Conservation (phyloP, 2,797 vertebrate genomes). For the Pseudocheirus occidentalis region DNA sequence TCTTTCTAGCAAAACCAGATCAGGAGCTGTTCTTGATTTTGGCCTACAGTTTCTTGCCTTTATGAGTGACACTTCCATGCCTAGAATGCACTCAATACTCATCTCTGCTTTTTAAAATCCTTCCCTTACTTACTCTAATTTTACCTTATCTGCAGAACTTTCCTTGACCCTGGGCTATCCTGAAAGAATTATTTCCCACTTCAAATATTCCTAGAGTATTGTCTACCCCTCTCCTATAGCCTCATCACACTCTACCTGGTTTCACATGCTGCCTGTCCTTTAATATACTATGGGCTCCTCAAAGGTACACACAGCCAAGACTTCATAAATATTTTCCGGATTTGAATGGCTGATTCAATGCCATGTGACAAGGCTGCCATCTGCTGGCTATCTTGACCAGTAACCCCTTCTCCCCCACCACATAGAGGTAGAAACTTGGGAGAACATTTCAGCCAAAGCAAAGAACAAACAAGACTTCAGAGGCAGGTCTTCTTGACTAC, state of each 20-base stretch:
- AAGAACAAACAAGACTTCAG: not conserved
- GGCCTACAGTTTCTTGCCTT: not conserved
- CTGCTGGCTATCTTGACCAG: not conserved
- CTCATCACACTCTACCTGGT: not conserved
- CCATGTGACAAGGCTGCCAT: not conserved
- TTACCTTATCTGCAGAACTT: not conserved
- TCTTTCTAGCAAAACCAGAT: not conserved
- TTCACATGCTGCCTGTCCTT: too few species aligned
- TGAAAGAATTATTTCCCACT: too few species aligned
- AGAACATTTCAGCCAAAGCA: not conserved
- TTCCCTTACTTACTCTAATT: not conserved
- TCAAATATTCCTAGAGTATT: not conserved
- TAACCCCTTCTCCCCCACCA: fast-evolving
- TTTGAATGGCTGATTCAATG: not conserved
- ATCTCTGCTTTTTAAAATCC: not conserved
- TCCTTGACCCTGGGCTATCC: not conserved
- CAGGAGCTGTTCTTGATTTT: not conserved
- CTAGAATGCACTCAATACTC: not conserved
- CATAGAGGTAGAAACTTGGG: not conserved
- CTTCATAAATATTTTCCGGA: not conserved
- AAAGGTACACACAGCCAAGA: not conserved
- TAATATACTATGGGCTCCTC: not conserved
- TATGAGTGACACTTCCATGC: not conserved
- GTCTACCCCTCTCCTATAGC: not conserved
- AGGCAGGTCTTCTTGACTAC: not conserved